Percentiles rank a stretch among this genome's conserved stretches.
Conservation (phyloP, 2,888 invertebrate species). For the Sphaeridia pumilis region DNA sequence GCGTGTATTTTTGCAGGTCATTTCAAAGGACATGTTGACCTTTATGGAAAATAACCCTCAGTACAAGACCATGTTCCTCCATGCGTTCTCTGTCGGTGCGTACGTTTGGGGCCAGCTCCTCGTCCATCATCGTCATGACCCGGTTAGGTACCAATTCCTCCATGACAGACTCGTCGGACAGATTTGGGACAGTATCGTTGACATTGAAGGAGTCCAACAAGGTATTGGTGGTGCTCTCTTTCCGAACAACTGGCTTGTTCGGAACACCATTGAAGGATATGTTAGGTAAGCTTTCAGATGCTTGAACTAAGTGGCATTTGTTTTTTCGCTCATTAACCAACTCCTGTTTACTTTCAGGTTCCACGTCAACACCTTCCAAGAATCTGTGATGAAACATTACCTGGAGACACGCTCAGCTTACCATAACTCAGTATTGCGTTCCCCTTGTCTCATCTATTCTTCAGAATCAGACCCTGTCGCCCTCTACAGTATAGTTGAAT, state of each 20-base stretch:
- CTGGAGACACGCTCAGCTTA: conserved; percentile 69
- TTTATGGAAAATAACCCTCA: conserved; percentile 56
- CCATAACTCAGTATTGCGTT: conserved; percentile 59
- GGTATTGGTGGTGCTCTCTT: conserved; percentile 46
- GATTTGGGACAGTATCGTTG: conserved; percentile 71
- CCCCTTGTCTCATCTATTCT: conserved; percentile 63
- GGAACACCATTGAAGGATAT: conserved; percentile 41
- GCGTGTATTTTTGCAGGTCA: conserved; percentile 46
- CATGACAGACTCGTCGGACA: conserved; percentile 53
- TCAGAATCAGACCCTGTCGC: conserved; percentile 63
- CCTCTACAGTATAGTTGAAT: conserved; percentile 55
- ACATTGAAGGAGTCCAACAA: conserved; percentile 41
- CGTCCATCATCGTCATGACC: conserved; percentile 43
- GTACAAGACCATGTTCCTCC: conserved; percentile 59
- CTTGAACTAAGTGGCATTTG: neutral
- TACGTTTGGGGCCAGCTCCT: conserved; percentile 78
- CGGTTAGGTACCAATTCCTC: conserved; percentile 43
- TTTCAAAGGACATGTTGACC: conserved; percentile 60
- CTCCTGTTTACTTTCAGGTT: conserved; percentile 45
- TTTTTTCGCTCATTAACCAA: neutral
- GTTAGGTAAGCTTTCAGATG: conserved; percentile 44
- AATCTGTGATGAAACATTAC: conserved; percentile 71
- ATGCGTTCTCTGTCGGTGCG: conserved; percentile 69
- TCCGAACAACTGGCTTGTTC: conserved; percentile 42
- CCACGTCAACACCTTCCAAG: conserved; percentile 70